phyloP scores from a whole-genome alignment of 2,797 vertebrate species.

The Poecilia wingei region DNA sequence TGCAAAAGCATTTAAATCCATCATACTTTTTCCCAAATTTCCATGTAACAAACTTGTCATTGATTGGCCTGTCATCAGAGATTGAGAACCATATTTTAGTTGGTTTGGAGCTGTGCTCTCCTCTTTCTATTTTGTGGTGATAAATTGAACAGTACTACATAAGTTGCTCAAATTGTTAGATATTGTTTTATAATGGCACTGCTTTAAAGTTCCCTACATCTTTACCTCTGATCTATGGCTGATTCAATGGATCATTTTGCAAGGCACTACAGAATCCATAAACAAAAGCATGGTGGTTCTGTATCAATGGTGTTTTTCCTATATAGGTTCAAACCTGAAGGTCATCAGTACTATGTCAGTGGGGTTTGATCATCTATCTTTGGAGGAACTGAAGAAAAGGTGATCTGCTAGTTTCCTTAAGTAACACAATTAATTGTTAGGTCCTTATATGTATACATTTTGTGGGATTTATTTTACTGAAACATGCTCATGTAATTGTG shows the following conservation, averaged over 20 bases:
- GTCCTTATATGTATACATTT: neutral
- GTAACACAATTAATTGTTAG: neutral
- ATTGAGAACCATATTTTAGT: neutral
- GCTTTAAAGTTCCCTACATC: neutral
- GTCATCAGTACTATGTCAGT: conserved; percentile 82
- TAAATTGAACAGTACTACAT: neutral
- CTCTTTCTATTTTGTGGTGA: neutral
- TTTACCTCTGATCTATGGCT: neutral
- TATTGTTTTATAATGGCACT: neutral
- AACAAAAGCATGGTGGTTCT: neutral
- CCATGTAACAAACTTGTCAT: neutral
- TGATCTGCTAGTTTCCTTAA: conserved; percentile 25
- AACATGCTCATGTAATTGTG: neutral
- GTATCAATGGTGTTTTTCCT: conserved; percentile 11
- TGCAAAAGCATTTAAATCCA: neutral
- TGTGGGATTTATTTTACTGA: neutral
- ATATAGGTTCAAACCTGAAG: conserved; percentile 78
- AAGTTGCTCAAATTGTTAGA: neutral
- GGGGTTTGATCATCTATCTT: conserved; percentile 75
- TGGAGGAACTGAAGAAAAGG: conserved; percentile 81
- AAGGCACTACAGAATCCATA: neutral
- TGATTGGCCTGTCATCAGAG: neutral
- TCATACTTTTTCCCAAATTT: neutral
- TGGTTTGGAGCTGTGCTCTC: neutral
- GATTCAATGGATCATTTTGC: neutral